Base-by-base conservation (phyloP, 2,797 vertebrate genomes). In the Potorous gilbertii region DNA sequence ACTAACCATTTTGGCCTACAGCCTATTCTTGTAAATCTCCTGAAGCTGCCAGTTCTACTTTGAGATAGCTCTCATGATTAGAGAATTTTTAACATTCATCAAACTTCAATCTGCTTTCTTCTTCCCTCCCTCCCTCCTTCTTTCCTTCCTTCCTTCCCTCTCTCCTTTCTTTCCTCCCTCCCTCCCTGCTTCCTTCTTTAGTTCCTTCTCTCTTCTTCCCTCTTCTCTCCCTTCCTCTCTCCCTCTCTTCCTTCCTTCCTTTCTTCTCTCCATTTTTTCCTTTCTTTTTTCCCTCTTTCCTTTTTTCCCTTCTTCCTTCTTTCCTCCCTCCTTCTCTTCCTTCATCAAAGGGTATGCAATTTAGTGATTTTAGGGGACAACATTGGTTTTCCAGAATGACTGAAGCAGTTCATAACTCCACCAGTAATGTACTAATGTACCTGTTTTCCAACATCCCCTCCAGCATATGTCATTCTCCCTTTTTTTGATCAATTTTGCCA, bases 131-230 rank as follows among this genome's bases (percentile, higher is more conserved):
- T 12, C 1, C 34, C 16, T 74, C 1, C 34, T 6, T 28, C 0
- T 5, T 18, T 28, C 4, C 13, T 4, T 74, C 6, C 66, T 14
- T 16, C 4, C n/a, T 18, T 40, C 1, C 5, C 34, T 74, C 14
- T 1, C 0, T 66, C 34, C 31, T 8, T 5, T 34, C 13, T 29
- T 14, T 34, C 4, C 12, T 9, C 1, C 14, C 5, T 27, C 6
- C 34, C 9, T 18, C 5, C 34, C 34, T 6, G 31, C 29, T 16
- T 16, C 5, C 31, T 34, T 16, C 4, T 11, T 16, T 56, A 18
- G 14, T 3, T 56, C 13, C 34, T 2, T 14, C 12, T 5, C 4
- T 2, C 27, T 28, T 8, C 11, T 29, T 8, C 8, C 5, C 1
- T 29, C 12, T 31, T 14, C 14, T 4, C 1, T 16, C 5, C 24